phyloP scores from a whole-genome alignment of 1,140 invertebrate species.

The Drosophila kurseongensis region DNA sequence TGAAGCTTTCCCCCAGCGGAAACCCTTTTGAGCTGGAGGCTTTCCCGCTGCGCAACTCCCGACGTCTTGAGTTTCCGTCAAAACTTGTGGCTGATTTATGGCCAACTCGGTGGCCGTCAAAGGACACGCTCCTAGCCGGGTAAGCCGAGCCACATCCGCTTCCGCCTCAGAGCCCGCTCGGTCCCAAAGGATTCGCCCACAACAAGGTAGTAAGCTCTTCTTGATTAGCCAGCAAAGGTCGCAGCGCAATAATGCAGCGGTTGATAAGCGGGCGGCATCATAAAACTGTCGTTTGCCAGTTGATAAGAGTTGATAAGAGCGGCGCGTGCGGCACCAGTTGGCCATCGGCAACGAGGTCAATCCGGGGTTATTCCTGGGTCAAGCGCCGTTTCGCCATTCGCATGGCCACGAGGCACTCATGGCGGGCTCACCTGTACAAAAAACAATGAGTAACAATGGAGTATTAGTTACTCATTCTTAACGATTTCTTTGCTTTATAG shows the following conservation, averaged over 20 bases:
- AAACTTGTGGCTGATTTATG: slow-evolving; percentile 76
- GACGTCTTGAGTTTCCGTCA: slow-evolving; percentile 71
- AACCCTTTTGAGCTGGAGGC: slow-evolving; percentile 27
- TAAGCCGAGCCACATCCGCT: slow-evolving; percentile 60
- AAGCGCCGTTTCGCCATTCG: slow-evolving; percentile 11
- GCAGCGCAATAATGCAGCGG: slow-evolving; percentile 14
- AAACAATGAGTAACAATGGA: background rate
- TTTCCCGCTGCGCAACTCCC: slow-evolving; percentile 10
- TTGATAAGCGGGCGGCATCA: slow-evolving; percentile 46
- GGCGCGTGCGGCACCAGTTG: slow-evolving; percentile 33
- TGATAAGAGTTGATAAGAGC: slow-evolving; percentile 66
- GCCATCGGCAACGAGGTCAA: slow-evolving; percentile 24
- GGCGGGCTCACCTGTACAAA: slow-evolving; percentile 6
- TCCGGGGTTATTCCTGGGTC: slow-evolving; percentile 32
- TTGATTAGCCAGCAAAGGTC: slow-evolving; percentile 62
- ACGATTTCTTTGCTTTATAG: too few relatives aligned
- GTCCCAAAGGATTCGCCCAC: slow-evolving; percentile 56
- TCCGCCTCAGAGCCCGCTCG: slow-evolving; percentile 5
- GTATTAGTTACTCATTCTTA: too few relatives aligned
- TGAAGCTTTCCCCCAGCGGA: slow-evolving; percentile 6
- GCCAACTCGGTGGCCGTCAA: slow-evolving; percentile 35
- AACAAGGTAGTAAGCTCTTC: slow-evolving; percentile 68
- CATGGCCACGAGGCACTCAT: slow-evolving; percentile 10
- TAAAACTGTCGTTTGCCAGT: slow-evolving; percentile 57
- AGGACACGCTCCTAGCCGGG: slow-evolving; percentile 32